These are phyloP conservation scores for Tholera decimalis DNA, from an alignment of 2,888 invertebrate genomes.

Conservation along the genomic window DNA sequence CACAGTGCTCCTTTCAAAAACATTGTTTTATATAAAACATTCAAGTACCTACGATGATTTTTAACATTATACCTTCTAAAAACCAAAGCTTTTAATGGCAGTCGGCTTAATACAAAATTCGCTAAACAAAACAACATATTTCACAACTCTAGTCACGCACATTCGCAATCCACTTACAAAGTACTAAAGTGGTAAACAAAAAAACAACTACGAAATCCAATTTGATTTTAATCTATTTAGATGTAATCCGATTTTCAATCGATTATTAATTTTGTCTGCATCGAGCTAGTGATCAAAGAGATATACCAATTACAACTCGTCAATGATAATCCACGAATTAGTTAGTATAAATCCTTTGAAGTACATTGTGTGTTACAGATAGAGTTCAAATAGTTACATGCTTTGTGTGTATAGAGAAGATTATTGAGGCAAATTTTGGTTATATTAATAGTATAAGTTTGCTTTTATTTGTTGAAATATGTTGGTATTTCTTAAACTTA, in stretches of 20 bases:
- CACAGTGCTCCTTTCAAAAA: no score
- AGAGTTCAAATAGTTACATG: background rate
- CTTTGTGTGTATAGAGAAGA: background rate
- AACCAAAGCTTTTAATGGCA: background rate
- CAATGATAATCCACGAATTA: conserved; percentile 18
- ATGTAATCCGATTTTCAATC: conserved; percentile 36
- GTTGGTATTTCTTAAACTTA: no score
- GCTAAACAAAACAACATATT: background rate
- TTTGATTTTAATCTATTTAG: conserved; percentile 9
- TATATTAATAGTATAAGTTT: background rate
- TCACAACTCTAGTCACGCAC: background rate
- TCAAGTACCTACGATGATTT: no score
- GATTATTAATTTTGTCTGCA: conserved; percentile 15
- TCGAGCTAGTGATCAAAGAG: conserved; percentile 37
- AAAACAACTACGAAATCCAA: conserved; percentile 26
- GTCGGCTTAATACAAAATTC: background rate
- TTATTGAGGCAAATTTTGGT: background rate
- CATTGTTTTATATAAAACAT: no score
- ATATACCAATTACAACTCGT: conserved; percentile 17
- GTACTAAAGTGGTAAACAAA: no score
- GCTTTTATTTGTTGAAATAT: no score
- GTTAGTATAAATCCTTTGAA: conserved; percentile 15
- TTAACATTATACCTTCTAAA: no score
- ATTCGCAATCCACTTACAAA: background rate
- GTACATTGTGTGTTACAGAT: background rate